Evolutionary conservation across 2,113 vertebrate species (phyloP), one percentile per base, ranked within the genome.

Genomic region (Gobiocypris rarus): DNA sequence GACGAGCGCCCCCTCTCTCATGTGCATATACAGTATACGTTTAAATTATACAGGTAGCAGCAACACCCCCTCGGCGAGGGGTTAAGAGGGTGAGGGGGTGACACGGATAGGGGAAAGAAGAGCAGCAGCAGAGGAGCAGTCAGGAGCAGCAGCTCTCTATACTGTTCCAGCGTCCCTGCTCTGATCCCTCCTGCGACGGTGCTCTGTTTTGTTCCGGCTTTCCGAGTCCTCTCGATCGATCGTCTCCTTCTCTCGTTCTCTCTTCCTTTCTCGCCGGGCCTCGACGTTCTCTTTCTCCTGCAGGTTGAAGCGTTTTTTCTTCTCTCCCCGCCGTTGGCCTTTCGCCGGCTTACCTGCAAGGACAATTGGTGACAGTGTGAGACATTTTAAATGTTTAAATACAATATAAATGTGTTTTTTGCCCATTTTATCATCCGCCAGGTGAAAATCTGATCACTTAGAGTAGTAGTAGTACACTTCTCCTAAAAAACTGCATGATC

Each of bases 41-140:
- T 93, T 89, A 93, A 94, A 93, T 93, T 90, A 89, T 92, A 94
- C 92, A 96, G 93, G 95, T 98, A 98, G 97, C 97, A 99, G 97
- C 97, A 96, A 95, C 93, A 93, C 92, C 93, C 92, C 93, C 89
- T 84, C 84, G 41, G 81, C 79, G 65, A 89, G 92, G 91, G 91
- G 92, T 77, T 83, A 81, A 89, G 85, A 88, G 90, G 89, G 89
- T 86, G 83, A 76, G 82, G 78, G 73, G 85, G 84, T 84, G 45
- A 65, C 82, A 81, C 79, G 82, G 84, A 82, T 71, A 83, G 85
- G 84, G 78, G 59, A n/a, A 80, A 85, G 84, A 61, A 86, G 48
- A 87, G 45, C 48, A 15, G 48, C 48, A 50, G 83, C 73, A 56
- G 75, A 91, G 90, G 88, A 75, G 92, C 96, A 96, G 91, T 95